Conservation (phyloP, 2,797 vertebrate genomes). For the Myripristis jacobus region DNA sequence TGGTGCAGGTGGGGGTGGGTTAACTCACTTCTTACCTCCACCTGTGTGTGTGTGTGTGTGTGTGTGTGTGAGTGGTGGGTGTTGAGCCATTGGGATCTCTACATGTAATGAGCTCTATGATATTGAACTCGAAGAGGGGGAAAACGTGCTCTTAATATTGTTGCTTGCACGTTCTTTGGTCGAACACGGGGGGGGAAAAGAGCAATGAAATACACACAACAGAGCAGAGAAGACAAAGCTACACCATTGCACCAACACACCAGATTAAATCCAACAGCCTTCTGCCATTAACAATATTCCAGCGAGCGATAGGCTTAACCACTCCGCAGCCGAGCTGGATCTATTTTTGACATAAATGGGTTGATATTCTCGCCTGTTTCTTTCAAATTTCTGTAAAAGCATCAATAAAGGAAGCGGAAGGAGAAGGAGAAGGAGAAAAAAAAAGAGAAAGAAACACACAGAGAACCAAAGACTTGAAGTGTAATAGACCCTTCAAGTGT, state of each 20-base stretch:
- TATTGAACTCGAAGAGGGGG: slow-evolving; percentile 56
- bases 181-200: slow-evolving; percentile 10
- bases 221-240: neutral
- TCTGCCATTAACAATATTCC: slow-evolving; percentile 25
- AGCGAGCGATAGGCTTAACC: slow-evolving; percentile 44
- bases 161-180: neutral
- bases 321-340: slow-evolving; percentile 38
- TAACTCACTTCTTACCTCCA: slow-evolving; percentile 11
- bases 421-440: slow-evolving; percentile 22
- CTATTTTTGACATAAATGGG: slow-evolving; percentile 63
- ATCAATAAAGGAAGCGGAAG: slow-evolving; percentile 62
- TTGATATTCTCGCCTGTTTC: slow-evolving; percentile 61
- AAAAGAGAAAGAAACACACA: slow-evolving; percentile 9
- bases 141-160: slow-evolving; percentile 42
- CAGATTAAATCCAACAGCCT: neutral
- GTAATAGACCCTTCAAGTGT: slow-evolving; percentile 80
- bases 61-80: slow-evolving; percentile 11
- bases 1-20: slow-evolving; percentile 22
- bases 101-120: slow-evolving; percentile 60
- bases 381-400: slow-evolving; percentile 63
- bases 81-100: slow-evolving; percentile 45
- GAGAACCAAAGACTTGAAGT: slow-evolving; percentile 73
- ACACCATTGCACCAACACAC: slow-evolving; percentile 3
- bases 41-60: slow-evolving; percentile 3
- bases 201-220: neutral